These are phyloP conservation scores for Morelia viridis DNA, from an alignment of 2,797 vertebrate species.

Conservation along the genomic window DNA sequence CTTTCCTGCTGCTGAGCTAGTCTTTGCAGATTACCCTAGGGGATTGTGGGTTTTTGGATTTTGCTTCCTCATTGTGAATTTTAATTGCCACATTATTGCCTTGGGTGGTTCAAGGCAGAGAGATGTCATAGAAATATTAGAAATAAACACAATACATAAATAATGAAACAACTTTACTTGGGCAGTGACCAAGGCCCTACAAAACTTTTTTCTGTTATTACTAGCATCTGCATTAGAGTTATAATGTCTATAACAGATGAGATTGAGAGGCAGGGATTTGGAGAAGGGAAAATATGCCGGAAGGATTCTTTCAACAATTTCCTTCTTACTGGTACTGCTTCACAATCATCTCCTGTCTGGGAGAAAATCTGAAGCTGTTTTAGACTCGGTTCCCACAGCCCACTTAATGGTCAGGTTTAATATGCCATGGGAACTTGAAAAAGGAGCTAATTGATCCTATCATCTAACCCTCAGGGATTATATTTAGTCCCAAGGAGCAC, in stretches of 20 bases:
- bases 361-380: background rate
- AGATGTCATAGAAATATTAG: background rate
- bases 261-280: background rate
- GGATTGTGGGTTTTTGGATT: background rate
- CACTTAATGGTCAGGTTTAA: background rate
- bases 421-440: background rate
- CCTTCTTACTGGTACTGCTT: background rate
- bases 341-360: background rate
- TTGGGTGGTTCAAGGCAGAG: background rate
- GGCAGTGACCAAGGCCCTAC: background rate
- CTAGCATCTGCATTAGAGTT: background rate
- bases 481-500: background rate
- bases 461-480: background rate
- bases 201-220: background rate
- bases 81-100: background rate
- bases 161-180: background rate
- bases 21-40: background rate
- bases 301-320: background rate
- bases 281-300: background rate
- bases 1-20: background rate
- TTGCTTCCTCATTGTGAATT: background rate
- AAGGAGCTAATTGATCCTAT: background rate
- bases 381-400: background rate
- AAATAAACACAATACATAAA: slow-evolving; percentile 7
- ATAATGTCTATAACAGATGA: background rate